Evolutionary conservation across 2,797 vertebrate species (phyloP).

Genomic region (Diceros bicornis): DNA sequence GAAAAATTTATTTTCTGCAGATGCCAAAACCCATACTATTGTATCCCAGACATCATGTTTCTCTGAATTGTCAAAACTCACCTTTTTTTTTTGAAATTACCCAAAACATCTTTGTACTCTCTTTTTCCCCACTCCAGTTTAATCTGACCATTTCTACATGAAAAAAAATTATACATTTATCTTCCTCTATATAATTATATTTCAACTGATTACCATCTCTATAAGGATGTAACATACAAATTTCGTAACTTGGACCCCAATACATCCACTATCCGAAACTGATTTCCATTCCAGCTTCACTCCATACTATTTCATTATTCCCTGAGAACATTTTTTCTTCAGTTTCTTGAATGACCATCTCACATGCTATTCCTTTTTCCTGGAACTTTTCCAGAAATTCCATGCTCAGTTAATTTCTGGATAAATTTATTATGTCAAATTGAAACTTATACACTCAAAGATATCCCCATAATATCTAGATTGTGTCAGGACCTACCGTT

Average conservation of each 20-base stretch:
- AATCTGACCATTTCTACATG: background rate
- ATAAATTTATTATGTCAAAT: background rate
- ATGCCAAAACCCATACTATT: too few species aligned
- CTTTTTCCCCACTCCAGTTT: background rate
- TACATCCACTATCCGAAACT: background rate
- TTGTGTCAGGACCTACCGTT: background rate
- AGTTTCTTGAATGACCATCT: background rate
- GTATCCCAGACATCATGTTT: too few species aligned
- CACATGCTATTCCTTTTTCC: background rate
- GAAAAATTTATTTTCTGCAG: too few species aligned
- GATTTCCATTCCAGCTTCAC: background rate
- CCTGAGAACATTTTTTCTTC: background rate
- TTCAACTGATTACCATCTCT: background rate
- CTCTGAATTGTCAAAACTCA: too few species aligned
- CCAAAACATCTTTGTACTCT: background rate
- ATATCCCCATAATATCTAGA: background rate
- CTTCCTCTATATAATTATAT: background rate
- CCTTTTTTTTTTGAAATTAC: too few species aligned
- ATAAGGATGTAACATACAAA: background rate
- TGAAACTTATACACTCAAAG: background rate
- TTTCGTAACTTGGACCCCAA: background rate
- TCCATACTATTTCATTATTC: background rate
- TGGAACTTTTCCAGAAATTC: background rate
- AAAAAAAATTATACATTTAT: background rate
- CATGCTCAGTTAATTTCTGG: background rate